Evolutionary conservation across 2,888 invertebrate genomes (phyloP), one percentile per base, ranked within the genome.

Genomic region (Erebia palarica): DNA sequence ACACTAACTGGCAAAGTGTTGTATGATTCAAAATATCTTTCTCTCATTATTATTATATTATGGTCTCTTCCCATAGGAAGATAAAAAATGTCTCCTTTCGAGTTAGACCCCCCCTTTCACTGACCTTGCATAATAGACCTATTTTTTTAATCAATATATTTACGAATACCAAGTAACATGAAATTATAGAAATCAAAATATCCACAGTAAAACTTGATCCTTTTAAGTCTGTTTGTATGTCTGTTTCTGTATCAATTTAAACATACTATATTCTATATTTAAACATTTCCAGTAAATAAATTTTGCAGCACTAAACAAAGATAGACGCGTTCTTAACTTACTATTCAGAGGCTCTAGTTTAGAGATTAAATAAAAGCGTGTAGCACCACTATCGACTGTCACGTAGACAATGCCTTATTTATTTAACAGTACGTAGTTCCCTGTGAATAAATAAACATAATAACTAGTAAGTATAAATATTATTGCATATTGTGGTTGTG

Each of bases 401-500:
- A 74, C 76, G 73, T 36, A 72, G 69, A 66, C 69, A 74, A 73
- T 68, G 61, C 66, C 55, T 63, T 55, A 67, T 16, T 57, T 66
- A 63, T 70, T 73, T 74, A 65, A 66, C 66, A 71, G 47, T 70
- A 75, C 69, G 73, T 80, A 81, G 79, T 67, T 75, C 69, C 77
- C 76, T 78, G 77, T 79, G 75, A 75, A 73, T 73, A 75, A 73
- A 71, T 69, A 69, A 75, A 65, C 69, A 76, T 76, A 76, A 77
- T 76, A 74, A 75, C 75, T 81, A 79, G 77, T 79, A 60, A 10
- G 36, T 47, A 77, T 77, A 77, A 83, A 80, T 80, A 83, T 86
- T 82, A 88, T 88, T 89, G 87, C 89, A 87, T 89, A 91, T 83
- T 90, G 89, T 91, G 92, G 92, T 93, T 93, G 92, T 93, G 92